Evolutionary conservation across 2,113 vertebrate genomes (phyloP).

Genomic region (Sitta europaea): DNA sequence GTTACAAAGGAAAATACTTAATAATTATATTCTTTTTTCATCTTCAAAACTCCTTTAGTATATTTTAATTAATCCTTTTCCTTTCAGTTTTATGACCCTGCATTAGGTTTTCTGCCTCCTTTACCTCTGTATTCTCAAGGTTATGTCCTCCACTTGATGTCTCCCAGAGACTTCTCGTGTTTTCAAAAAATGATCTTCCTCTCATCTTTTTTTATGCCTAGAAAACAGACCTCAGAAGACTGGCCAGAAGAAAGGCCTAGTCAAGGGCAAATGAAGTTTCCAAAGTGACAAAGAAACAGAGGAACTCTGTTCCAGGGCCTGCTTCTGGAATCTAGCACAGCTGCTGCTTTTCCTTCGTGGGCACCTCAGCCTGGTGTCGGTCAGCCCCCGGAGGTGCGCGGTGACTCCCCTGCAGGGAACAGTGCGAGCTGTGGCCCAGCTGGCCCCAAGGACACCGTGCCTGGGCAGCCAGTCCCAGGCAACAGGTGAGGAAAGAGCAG

Average conservation of each 20-base stretch:
- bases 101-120: neutral
- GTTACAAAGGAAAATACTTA: conserved; percentile 22
- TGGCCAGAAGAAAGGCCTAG: neutral
- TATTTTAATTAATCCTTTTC: conserved; percentile 39
- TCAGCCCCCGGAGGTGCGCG: neutral
- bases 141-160: neutral
- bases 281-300: neutral
- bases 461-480: neutral
- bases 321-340: neutral
- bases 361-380: neutral
- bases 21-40: neutral
- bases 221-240: neutral
- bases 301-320: neutral
- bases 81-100: neutral
- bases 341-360: neutral
- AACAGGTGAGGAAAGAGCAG: neutral
- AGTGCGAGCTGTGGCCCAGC: neutral
- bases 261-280: neutral
- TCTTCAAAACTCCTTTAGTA: neutral
- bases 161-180: neutral
- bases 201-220: neutral
- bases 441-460: neutral
- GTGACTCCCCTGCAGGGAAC: neutral
- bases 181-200: neutral
- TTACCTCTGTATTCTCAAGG: neutral